Percentiles rank a stretch among this genome's conserved stretches.
Evolutionary conservation across 1,140 invertebrate genomes (phyloP).

Genomic region (Pollicipes pollicipes): DNA sequence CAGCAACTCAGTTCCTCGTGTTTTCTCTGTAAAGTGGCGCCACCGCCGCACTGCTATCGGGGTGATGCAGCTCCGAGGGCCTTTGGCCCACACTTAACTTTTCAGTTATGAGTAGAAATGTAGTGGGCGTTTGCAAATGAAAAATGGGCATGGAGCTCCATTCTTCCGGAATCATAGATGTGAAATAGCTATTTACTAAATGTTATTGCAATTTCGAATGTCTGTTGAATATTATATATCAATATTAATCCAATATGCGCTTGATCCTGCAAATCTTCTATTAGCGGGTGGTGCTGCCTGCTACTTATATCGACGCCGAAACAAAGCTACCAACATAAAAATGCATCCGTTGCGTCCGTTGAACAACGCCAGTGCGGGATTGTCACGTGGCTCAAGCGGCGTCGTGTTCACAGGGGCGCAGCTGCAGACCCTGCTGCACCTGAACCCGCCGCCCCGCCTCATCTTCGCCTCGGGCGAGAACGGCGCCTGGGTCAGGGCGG

Average conservation of each 20-base stretch:
- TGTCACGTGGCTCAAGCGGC: neutral
- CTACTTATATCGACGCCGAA: no score
- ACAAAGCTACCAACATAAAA: neutral
- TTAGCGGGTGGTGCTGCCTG: no score
- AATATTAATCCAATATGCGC: neutral
- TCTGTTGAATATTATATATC: slow-evolving; percentile 5
- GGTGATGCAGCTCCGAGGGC: no score
- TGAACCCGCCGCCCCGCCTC: slow-evolving; percentile 32
- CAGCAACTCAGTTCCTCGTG: neutral
- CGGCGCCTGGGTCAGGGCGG: slow-evolving; percentile 30
- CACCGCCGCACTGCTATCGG: no score
- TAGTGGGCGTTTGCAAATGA: no score
- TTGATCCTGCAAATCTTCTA: neutral
- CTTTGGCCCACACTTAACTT: no score
- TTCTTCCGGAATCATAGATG: no score
- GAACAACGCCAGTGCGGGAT: neutral
- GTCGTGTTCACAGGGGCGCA: slow-evolving; percentile 13
- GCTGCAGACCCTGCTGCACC: slow-evolving; percentile 24
- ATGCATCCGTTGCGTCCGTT: neutral
- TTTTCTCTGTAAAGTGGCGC: neutral
- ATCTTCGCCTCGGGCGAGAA: slow-evolving; percentile 38
- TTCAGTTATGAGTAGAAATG: no score
- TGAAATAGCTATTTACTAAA: neutral
- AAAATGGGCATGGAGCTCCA: no score
- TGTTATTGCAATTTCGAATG: neutral